Percentiles rank a stretch among this genome's conserved stretches.
Conservation (phyloP, 2,113 vertebrate genomes). For the Dromas ardeola region DNA sequence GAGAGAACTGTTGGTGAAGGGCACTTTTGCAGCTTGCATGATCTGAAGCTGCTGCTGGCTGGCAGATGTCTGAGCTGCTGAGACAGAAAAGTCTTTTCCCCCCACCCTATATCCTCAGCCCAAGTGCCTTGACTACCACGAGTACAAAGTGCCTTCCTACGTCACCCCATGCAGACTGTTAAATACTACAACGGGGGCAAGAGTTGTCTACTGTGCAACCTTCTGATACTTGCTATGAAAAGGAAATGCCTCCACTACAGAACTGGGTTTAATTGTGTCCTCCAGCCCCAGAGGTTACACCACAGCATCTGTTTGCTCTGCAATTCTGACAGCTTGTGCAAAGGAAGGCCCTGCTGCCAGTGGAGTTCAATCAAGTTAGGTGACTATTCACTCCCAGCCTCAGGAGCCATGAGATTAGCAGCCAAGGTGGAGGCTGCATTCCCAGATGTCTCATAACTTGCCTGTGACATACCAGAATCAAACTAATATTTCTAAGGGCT, state of each 20-base stretch:
- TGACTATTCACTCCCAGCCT: not conserved
- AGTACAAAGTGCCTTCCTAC: not conserved
- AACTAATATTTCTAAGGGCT: not conserved
- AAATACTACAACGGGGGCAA: not conserved
- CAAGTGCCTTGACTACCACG: not conserved
- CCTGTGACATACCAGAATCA: not conserved
- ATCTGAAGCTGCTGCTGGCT: not conserved
- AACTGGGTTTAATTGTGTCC: not conserved
- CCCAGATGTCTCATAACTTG: not conserved
- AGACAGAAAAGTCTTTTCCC: not conserved
- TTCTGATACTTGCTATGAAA: not conserved
- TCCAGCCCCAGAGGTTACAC: not conserved
- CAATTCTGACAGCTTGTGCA: not conserved
- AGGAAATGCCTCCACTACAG: not conserved
- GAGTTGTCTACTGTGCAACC: not conserved
- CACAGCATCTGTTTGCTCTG: not conserved
- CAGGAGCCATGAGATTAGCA: not conserved
- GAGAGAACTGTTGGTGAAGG: not conserved
- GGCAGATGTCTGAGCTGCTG: not conserved
- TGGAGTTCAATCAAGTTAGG: not conserved
- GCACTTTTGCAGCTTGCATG: not conserved
- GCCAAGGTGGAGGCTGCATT: not conserved
- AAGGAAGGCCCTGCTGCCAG: not conserved
- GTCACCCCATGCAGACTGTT: not conserved
- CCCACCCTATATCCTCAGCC: not conserved